Evolutionary conservation across 2,113 vertebrate genomes (phyloP).

Genomic region (Cephalopholis sonnerati): DNA sequence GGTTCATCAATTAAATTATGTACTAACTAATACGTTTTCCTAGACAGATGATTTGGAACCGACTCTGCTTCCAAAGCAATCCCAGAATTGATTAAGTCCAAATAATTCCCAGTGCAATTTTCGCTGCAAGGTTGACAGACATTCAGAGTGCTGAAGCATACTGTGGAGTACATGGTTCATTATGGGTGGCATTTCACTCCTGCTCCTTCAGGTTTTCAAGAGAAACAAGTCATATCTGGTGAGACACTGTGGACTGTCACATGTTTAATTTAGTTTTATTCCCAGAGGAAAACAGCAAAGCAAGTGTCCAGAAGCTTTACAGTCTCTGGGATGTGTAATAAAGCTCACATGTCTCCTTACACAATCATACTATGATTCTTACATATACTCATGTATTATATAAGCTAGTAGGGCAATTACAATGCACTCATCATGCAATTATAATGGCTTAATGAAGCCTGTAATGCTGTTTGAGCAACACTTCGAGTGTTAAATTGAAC

Average conservation of each 20-base stretch:
- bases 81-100: conserved; percentile 47
- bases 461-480: conserved; percentile 67
- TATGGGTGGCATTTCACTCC: conserved; percentile 49
- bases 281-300: conserved; percentile 17
- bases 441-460: conserved; percentile 72
- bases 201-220: conserved; percentile 12
- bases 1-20: conserved; percentile 24
- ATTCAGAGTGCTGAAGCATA: conserved; percentile 26
- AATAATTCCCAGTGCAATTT: conserved; percentile 45
- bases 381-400: conserved; percentile 38
- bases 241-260: conserved; percentile 14
- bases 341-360: not conserved
- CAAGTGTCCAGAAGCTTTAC: conserved; percentile 20
- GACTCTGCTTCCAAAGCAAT: conserved; percentile 21
- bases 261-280: conserved; percentile 48
- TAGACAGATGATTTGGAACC: conserved; percentile 32
- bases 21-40: conserved; percentile 11
- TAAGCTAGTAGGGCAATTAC: conserved; percentile 49
- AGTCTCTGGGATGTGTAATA: not conserved
- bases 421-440: conserved; percentile 60
- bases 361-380: not conserved
- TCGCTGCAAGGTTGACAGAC: not conserved
- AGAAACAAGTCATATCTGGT: conserved; percentile 9
- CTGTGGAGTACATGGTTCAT: conserved; percentile 41
- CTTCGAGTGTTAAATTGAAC: conserved; percentile 66